Base-by-base conservation (phyloP, 2,113 vertebrate genomes). In the Orcinus orca region DNA sequence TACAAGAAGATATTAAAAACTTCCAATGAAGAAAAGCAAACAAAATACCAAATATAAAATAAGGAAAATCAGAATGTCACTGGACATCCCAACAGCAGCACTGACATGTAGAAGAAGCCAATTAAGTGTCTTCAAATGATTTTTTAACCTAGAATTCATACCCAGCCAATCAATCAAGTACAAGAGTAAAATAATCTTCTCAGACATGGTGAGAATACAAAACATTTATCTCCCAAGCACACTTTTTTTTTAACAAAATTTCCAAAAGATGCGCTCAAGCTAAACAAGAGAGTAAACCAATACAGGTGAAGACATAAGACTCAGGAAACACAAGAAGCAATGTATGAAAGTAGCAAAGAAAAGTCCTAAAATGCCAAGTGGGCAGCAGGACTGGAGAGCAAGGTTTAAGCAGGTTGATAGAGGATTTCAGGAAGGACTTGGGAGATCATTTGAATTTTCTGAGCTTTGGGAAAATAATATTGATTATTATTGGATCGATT, bases 91-190 rank as follows among this genome's bases (percentile, higher is more conserved):
- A 90, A 79, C 21, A 84, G 62, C 9, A 38, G 33, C 55, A n/a
- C 0, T 17, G 31, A 79, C 47, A 79, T 23, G 36, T 21, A 38
- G 14, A 33, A 60, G 50, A 36, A 63, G 20, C 33, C 36, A 60
- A 58, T 38, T 5, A 29, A 31, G 12, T 20, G 26, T 55, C n/a
- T 92, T 85, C 73, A 60, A 38, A 53, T 31, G 31, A 70, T 67
- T 94, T 53, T 87, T 79, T 44, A 88, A 89, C 60, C 88, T 7
- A 73, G 62, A 96, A 92, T 70, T 85, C 67, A 60, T 60, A 67
- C 14, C 50, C 20, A 77, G 50, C 25, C 31, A 33, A 65, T 94
- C 83, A 53, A 53, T 74, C 23, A 71, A 81, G 6, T 38, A n/a
- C 29, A 88, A 80, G 74, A 44, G 25, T 47, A 25, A 17, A 84